Base-by-base conservation (phyloP, 1,140 invertebrate genomes). In the Drosophila takahashii region DNA sequence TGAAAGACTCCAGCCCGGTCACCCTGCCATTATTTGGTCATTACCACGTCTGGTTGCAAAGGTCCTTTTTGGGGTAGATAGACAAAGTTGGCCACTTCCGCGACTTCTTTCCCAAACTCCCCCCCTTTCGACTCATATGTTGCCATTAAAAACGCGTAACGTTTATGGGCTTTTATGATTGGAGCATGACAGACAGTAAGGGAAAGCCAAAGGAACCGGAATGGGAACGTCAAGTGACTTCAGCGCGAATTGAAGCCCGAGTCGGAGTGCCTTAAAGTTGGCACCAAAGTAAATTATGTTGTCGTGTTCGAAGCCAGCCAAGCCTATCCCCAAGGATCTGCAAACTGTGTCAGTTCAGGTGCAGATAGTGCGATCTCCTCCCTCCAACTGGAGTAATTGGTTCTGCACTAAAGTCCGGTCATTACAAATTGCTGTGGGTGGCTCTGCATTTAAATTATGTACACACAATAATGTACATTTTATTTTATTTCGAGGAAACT, bases 131-230 rank as follows among this genome's bases (percentile, higher is more conserved):
- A 22, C 11, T 57, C 51, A 56, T 70, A 48, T 71, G 67, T 70
- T 79, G 62, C 74, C 84, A 89, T 86, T 87, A 87, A 79, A 85
- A 86, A 66, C 83, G 83, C 83, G 79, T 86, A 86, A 79, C 61
- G 45, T 79, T 89, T 89, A 83, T 78, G 59, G 54, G 45, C 62
- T 83, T 87, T 87, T 75, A 81, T 81, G 81, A 86, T 87, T 87
- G 59, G 44, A 51, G 34, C 53, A 74, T 60, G 79, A 79, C 78
- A 70, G 71, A 47, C 67, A 57, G 64, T 42, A 57, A 26, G 27
- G 34, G 27, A 54, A 67, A 11, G 3, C 26, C 34, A 27, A 42
- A 57, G 52, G 44, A 70, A 9, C 51, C 16, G 39, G 6, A 26
- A 27, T 2, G 8, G 59, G 34, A 22, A 16, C 58, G 45, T 27